These are phyloP conservation scores for Myripristis jacobus DNA, from an alignment of 2,797 vertebrate species.

Conservation along the genomic window DNA sequence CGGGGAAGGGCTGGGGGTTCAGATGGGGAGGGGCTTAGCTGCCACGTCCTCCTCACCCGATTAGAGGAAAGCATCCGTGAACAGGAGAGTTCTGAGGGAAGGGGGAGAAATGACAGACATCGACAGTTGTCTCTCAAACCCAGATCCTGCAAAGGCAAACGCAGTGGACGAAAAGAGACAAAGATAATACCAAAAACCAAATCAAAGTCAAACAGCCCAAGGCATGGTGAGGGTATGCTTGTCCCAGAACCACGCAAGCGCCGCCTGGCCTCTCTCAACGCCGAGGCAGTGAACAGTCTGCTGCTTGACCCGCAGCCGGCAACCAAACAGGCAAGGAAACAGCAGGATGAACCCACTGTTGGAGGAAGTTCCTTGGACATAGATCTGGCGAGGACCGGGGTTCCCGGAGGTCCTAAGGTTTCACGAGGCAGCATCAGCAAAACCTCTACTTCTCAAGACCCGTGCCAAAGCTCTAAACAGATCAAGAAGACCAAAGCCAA, in stretches of 20 bases:
- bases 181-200: conserved; percentile 69
- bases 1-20: conserved; percentile 84
- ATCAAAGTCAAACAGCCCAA: conserved; percentile 53
- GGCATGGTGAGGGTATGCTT: conserved; percentile 22
- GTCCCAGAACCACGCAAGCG: conserved; percentile 91
- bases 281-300: conserved; percentile 95
- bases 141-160: conserved; percentile 64
- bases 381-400: conserved; percentile 53
- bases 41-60: conserved; percentile 92
- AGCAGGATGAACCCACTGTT: conserved; percentile 68
- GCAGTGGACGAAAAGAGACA: conserved; percentile 53
- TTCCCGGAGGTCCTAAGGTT: conserved; percentile 54
- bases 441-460: conserved; percentile 51
- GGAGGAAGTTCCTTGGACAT: conserved; percentile 57
- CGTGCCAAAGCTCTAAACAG: conserved; percentile 75
- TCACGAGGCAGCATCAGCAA: conserved; percentile 47
- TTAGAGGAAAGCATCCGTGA: conserved; percentile 80
- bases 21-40: conserved; percentile 88
- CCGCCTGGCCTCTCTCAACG: conserved; percentile 94
- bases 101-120: conserved; percentile 29
- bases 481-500: conserved; percentile 74
- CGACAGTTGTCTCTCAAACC: conserved; percentile 42
- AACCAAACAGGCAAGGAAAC: conserved; percentile 77
- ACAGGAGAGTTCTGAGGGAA: conserved; percentile 49
- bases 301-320: conserved; percentile 85